Base-by-base conservation (phyloP, 2,888 invertebrate genomes). In the Drosophila putrida region DNA sequence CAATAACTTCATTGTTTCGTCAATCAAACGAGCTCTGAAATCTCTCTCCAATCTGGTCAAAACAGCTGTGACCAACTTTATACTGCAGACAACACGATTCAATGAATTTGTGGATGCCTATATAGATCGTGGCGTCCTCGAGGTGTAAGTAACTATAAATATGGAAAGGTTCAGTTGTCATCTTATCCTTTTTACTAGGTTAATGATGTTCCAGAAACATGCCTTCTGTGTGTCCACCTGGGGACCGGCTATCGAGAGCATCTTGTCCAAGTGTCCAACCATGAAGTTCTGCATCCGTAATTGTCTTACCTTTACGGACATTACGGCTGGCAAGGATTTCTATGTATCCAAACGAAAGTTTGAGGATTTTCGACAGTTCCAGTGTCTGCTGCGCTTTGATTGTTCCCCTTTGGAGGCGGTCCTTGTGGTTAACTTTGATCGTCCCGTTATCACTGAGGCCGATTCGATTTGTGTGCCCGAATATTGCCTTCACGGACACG, bases 251-350 rank as follows among this genome's bases (percentile, higher is more conserved):
- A 91, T 95, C 9, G 94, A 95, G 51, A 92, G 94, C 0, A 93
- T 95, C 11, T 93, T 95, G 69, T 90, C 93, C 4, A 93, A 93
- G 43, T 94, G 95, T 68, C 93, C 95, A 0, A 94, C 95, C 0
- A 93, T 94, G 31, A 95, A 95, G 87, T 94, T 95, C 60, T 94
- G 94, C 0, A 94, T 95, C 76, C 94, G 94, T 0, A 95, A 95
- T 5, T 93, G 93, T 2, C 90, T 95, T 33, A 94, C 94, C 3
- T 93, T 95, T 38, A 94, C 94, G 68, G 95, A 95, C 63, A 92
- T 93, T 20, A 95, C 95, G 0, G 78, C 75, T 6, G 91, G 93
- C 77, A 90, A 74, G 38, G 90, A 91, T 47, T 92, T 92, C 53
- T 80, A 82, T 51, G 85, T 91, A 20, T 90, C 91, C 0, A 90